These are phyloP conservation scores for Oreochromis tanganicae DNA, from an alignment of 2,113 vertebrate genomes.

Conservation along the genomic window DNA sequence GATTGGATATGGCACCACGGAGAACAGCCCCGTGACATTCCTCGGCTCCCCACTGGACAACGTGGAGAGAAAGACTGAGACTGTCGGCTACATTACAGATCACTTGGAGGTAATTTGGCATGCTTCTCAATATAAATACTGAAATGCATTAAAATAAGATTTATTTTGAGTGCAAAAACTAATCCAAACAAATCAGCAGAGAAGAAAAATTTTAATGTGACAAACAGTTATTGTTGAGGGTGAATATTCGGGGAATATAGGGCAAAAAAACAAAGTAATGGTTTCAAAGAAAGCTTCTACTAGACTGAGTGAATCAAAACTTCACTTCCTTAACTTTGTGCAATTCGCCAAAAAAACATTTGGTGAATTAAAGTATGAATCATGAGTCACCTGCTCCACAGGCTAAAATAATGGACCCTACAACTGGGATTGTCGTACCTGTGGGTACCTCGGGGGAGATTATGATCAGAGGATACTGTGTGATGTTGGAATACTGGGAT, in stretches of 20 bases:
- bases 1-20: constrained; percentile 90
- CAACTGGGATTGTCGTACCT: constrained; percentile 60
- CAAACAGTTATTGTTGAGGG: background rate
- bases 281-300: background rate
- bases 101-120: constrained; percentile 81
- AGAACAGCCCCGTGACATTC: constrained; percentile 94
- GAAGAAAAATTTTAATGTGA: background rate
- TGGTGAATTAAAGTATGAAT: background rate
- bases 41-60: constrained; percentile 73
- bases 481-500: constrained; percentile 91
- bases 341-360: background rate
- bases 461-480: constrained; percentile 83
- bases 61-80: constrained; percentile 69
- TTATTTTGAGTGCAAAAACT: background rate
- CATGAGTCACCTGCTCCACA: constrained; percentile 32
- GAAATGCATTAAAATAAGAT: background rate
- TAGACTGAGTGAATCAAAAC: background rate
- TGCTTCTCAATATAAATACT: background rate
- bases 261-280: background rate
- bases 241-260: background rate
- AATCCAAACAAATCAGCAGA: background rate
- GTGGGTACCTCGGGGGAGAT: constrained; percentile 81
- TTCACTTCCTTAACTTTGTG: background rate
- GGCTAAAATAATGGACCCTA: constrained; percentile 83
- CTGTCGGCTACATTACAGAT: constrained; percentile 76